Conservation (phyloP, 2,797 vertebrate genomes). For the Neopelma chrysocephalum region DNA sequence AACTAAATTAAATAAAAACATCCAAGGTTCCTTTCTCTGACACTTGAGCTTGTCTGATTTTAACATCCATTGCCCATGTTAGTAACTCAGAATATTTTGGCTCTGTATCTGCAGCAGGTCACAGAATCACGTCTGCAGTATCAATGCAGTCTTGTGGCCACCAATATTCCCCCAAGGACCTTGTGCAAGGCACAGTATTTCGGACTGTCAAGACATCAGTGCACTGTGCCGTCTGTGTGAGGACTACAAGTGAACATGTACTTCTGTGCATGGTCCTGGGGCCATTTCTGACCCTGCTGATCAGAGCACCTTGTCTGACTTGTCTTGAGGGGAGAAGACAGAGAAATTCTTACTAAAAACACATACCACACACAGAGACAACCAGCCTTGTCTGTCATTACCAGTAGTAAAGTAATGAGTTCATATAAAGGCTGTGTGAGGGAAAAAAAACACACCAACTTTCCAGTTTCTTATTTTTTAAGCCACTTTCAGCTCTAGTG, state of each 20-base stretch:
- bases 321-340: background rate
- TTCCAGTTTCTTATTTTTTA: background rate
- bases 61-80: background rate
- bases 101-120: background rate
- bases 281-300: background rate
- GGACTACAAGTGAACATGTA: background rate
- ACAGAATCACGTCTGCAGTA: background rate
- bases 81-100: background rate
- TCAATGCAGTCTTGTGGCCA: background rate
- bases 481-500: background rate
- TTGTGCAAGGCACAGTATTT: background rate
- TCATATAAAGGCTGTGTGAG: background rate
- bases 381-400: background rate
- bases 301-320: background rate
- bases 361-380: background rate
- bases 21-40: background rate
- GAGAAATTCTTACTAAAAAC: background rate
- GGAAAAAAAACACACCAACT: fast-evolving
- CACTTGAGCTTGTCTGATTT: background rate
- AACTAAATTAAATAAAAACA: background rate
- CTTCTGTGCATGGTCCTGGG: background rate
- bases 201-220: background rate
- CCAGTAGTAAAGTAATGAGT: background rate
- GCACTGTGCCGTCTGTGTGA: background rate
- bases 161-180: background rate